Conservation (phyloP, 2,888 invertebrate species). For the Ochropleura plecta region DNA sequence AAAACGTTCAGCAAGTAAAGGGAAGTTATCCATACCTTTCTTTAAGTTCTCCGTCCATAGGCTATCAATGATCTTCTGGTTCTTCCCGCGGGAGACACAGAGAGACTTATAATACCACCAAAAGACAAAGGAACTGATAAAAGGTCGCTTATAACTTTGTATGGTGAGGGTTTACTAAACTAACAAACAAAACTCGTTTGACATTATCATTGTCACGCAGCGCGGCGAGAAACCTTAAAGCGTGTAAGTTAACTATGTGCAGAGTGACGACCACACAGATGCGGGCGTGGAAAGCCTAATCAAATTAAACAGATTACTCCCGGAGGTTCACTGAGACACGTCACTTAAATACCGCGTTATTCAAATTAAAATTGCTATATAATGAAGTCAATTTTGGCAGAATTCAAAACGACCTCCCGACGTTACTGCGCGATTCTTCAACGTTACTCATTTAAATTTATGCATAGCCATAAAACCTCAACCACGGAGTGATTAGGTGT, state of each 20-base stretch:
- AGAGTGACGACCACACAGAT: constrained; percentile 58
- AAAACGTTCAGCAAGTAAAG: constrained; percentile 64
- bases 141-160: constrained; percentile 27
- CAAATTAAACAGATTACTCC: constrained; percentile 76
- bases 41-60: constrained; percentile 64
- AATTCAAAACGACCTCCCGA: constrained; percentile 68
- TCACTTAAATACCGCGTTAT: constrained; percentile 76
- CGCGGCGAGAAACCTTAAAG: constrained; percentile 37
- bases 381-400: constrained; percentile 74
- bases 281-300: constrained; percentile 65
- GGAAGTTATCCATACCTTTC: constrained; percentile 71
- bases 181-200: constrained; percentile 21
- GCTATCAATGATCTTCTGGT: constrained; percentile 63
- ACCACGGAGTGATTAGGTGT: constrained; percentile 56
- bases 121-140: constrained; percentile 15
- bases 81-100: constrained; percentile 41
- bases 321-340: constrained; percentile 61
- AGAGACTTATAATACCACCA: constrained; percentile 16
- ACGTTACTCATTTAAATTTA: constrained; percentile 73
- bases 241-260: constrained; percentile 47
- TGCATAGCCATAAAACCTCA: constrained; percentile 71
- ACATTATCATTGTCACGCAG: constrained; percentile 43
- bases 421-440: constrained; percentile 65
- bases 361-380: constrained; percentile 78
- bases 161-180: constrained; percentile 33